Percentiles rank a stretch among this genome's conserved stretches.
Evolutionary conservation across 30 jellyfish, hydroid and myxozoan species (phyloP).

Genomic region (Phacellophora camtschatica): DNA sequence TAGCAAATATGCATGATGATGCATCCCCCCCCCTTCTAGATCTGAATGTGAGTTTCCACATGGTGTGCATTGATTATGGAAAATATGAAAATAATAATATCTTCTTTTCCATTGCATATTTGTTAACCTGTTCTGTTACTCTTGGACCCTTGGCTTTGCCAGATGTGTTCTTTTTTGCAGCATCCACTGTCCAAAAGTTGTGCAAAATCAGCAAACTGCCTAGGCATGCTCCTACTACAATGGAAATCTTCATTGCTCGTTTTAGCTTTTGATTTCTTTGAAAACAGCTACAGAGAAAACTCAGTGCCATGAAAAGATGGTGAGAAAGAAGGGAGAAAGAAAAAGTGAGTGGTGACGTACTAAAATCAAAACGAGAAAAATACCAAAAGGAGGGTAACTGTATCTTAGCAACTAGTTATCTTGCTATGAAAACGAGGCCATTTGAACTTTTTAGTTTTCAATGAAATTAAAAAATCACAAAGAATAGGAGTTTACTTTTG

Average conservation of each 20-base stretch:
- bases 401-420: too few relatives aligned
- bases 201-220: slow-evolving; percentile 19
- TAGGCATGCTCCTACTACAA: background rate
- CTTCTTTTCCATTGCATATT: background rate
- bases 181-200: slow-evolving; percentile 19
- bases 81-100: too few relatives aligned
- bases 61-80: too few relatives aligned
- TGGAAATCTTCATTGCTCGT: slow-evolving; percentile 44
- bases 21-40: too few relatives aligned
- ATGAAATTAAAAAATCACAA: too few relatives aligned
- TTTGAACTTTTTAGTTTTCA: too few relatives aligned
- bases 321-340: background rate
- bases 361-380: too few relatives aligned
- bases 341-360: background rate
- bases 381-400: too few relatives aligned
- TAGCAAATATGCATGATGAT: too few relatives aligned
- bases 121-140: slow-evolving; percentile 50
- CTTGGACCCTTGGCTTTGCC: slow-evolving; percentile 66
- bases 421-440: too few relatives aligned
- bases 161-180: slow-evolving; percentile 50
- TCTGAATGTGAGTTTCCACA: too few relatives aligned
- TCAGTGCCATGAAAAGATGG: slow-evolving; percentile 31
- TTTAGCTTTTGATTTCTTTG: slow-evolving; percentile 4
- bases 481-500: too few relatives aligned
- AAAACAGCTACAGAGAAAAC: background rate